Evolutionary conservation across 2,113 vertebrate genomes (phyloP), one percentile per base, ranked within the genome.

Genomic region (Centrocercus urophasianus): DNA sequence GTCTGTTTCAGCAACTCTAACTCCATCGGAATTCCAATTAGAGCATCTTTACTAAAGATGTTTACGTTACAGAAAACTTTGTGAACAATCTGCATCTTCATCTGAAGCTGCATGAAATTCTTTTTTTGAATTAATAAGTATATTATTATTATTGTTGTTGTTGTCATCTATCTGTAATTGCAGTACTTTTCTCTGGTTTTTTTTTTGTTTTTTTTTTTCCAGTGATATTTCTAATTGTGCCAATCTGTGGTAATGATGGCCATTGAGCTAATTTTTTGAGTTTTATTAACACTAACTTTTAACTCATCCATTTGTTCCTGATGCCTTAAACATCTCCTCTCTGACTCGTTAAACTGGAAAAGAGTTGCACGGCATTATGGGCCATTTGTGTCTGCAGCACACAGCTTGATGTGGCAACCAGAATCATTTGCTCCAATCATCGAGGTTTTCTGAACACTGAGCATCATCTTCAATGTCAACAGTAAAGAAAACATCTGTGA

Each of bases 271-370:
- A 91, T 95, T 96, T 95, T 93, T 72, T 43, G 76, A 86, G 88
- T 83, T 75, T 93, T 70, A 85, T 93, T 95, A 92, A 87, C 71
- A 79, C 81, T 94, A 94, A 93, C 91, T 91, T 95, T 95, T 97
- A 89, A 79, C 91, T 96, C 85, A 90, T 75, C 85, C 87, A 89
- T 95, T 93, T 95, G 85, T 88, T 95, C 87, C 69, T 93, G 8
- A 4, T 93, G 69, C 75, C 93, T 93, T 40, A 88, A 93, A 94
- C 88, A 30, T 81, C 73, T 96, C 83, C 57, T 95, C 89, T 86
- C 67, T 95, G 91, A 57, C 72, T 89, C 57, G 47, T 88, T 92
- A 86, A 91, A 83, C 38, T 88, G 65, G 50, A 95, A 86, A 22
- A 86, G 28, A 93, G 36, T 87, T 92, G 64, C 72, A 93, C 50